Percentiles rank a stretch among this genome's conserved stretches.
Evolutionary conservation across 2,113 vertebrate genomes (phyloP).

Genomic region (Myrmecophaga tridactyla): DNA sequence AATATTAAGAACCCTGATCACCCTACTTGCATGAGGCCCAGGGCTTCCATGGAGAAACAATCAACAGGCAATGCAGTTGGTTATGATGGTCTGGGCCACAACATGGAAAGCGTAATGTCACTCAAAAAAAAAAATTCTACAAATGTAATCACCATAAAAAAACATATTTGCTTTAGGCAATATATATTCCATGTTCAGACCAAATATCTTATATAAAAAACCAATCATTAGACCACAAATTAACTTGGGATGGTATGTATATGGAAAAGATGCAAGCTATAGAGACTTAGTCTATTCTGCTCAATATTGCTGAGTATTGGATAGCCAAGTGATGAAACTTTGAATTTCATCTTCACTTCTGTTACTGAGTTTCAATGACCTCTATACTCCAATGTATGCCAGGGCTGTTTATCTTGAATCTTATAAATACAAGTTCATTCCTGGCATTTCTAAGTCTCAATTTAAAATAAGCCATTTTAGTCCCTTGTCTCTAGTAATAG

Average conservation of each 20-base stretch:
- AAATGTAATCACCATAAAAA: not conserved
- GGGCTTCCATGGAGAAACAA: not conserved
- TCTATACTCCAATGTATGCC: not conserved
- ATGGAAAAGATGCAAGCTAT: accelerated
- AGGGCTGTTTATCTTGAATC: not conserved
- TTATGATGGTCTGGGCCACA: no score
- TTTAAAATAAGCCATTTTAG: not conserved
- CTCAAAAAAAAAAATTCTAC: not conserved
- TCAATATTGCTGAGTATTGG: accelerated
- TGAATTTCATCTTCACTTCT: no score
- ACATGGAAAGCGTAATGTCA: no score
- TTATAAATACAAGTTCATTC: not conserved
- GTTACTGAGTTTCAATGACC: not conserved
- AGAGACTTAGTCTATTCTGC: accelerated
- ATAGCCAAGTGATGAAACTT: not conserved
- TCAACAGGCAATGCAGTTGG: no score
- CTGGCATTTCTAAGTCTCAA: not conserved
- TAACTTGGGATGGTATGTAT: not conserved
- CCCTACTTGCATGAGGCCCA: not conserved
- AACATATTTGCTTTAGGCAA: no score
- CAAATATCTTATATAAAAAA: not conserved
- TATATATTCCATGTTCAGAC: not conserved
- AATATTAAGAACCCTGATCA: not conserved
- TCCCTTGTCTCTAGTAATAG: not conserved
- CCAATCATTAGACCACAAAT: no score